Evolutionary conservation across 2,113 vertebrate genomes (phyloP).

Genomic region (Elephantulus edwardii): DNA sequence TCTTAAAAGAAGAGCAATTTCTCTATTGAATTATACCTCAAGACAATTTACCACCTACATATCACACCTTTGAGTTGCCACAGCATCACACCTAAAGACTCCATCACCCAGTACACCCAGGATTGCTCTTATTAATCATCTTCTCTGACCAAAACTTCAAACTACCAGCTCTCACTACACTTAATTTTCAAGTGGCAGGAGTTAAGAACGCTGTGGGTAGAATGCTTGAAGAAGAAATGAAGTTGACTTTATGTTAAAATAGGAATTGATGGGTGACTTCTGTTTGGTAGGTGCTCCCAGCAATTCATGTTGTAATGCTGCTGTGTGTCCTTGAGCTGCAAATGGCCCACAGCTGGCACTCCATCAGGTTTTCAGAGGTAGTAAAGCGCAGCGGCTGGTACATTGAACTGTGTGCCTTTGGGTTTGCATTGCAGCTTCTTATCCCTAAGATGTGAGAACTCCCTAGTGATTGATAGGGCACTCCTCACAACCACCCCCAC

Average conservation of each 20-base stretch:
- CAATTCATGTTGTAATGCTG: too few relatives aligned
- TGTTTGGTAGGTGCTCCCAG: neutral
- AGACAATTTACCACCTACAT: neutral
- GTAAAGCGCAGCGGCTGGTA: too few relatives aligned
- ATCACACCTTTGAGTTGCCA: neutral
- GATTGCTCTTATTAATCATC: neutral
- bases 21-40: neutral
- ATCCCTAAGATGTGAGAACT: too few relatives aligned
- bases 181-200: neutral
- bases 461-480: fast-evolving
- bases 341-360: too few relatives aligned
- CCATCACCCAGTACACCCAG: neutral
- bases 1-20: neutral
- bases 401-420: too few relatives aligned
- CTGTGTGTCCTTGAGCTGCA: too few relatives aligned
- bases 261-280: neutral
- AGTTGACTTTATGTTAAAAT: too few relatives aligned
- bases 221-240: neutral
- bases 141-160: neutral
- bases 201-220: neutral
- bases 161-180: neutral
- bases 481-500: neutral
- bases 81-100: neutral
- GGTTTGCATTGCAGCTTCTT: too few relatives aligned
- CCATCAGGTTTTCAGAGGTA: too few relatives aligned